Evolutionary conservation across 2,113 vertebrate species (phyloP), one percentile per base, ranked within the genome.

Genomic region (Sebastes schlegelii): DNA sequence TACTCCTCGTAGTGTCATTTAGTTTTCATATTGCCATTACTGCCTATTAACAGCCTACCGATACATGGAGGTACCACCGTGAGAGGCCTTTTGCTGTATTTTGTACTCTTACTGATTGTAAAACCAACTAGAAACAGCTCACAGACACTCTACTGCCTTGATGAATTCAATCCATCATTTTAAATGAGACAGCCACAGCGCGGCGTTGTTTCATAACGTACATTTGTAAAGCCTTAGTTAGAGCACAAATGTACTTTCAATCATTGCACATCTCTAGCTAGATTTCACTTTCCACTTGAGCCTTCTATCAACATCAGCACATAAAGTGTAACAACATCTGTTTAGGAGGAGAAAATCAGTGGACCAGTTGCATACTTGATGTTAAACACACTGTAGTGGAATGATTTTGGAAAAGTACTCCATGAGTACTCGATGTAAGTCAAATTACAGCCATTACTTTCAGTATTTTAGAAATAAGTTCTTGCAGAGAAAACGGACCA

Each of bases 101-200:
- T 52, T 61, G 10, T 16, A 3, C 54, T 57, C 21, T 3, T 13
- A 11, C 74, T 46, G 63, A 52, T 61, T 74, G 63, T 67, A 46
- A 52, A 77, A 72, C 52, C 80, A 70, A 26, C 63, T 71, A 76
- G 42, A 71, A 57, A 65, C 54, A 68, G 42, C 61, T 80, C 69
- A 26, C 51, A 71, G n/a, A 26, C 49, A 45, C 10, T 13, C 66
- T 45, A 9, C 17, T 46, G 62, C 62, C n/a, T 51, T 43, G 13
- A 84, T 79, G 48, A 74, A 74, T 19, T 46, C 19, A 64, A 73
- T 80, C 34, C 45, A 43, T 84, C 26, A 54, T 54, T 81, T 80
- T 23, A 80, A 80, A 64, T 9, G 74, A 84, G 73, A 73, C 40
- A 54, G 57, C 58, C 62, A 19, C 34, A 54, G 21, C 13, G 9